These are phyloP conservation scores for Xestia sexstrigata DNA, from an alignment of 2,888 invertebrate species.

Conservation along the genomic window DNA sequence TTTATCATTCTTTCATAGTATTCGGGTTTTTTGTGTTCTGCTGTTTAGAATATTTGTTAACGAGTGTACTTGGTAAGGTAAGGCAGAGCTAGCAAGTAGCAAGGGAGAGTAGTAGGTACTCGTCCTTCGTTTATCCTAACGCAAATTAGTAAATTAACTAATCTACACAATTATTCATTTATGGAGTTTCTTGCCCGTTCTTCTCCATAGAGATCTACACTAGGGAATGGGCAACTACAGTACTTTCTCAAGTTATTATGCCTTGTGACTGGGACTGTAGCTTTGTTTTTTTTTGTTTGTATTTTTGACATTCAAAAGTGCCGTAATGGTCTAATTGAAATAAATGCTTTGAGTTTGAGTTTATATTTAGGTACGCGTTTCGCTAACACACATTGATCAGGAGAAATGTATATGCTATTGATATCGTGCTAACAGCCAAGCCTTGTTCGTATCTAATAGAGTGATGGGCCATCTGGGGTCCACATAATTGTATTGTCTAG, in stretches of 20 bases:
- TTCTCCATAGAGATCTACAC: no score
- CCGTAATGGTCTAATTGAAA: no score
- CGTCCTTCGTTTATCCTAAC: background rate
- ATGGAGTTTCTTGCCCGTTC: no score
- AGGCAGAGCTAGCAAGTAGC: background rate
- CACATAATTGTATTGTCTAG: constrained; percentile 56
- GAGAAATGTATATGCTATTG: constrained; percentile 7
- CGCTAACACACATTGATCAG: background rate
- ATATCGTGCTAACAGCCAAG: constrained; percentile 33
- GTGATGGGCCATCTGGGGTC: constrained; percentile 59
- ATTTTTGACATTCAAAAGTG: no score
- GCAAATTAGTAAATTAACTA: background rate
- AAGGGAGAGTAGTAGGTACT: background rate
- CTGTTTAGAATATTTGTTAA: background rate
- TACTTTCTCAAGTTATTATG: no score
- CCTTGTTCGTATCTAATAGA: constrained; percentile 50
- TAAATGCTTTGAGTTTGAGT: no score
- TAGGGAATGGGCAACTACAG: no score
- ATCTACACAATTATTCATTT: no score
- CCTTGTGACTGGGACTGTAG: no score
- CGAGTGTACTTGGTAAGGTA: background rate
- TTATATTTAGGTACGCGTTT: background rate
- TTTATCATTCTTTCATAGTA: constrained; percentile 29
- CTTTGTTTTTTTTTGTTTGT: no score
- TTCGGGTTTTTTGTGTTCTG: background rate